A percentile compares a stretch with the other conserved stretches of the same genome.
These are phyloP conservation scores for Ypsolopha scabrella DNA, from an alignment of 2,888 invertebrate genomes.

Conservation along the genomic window DNA sequence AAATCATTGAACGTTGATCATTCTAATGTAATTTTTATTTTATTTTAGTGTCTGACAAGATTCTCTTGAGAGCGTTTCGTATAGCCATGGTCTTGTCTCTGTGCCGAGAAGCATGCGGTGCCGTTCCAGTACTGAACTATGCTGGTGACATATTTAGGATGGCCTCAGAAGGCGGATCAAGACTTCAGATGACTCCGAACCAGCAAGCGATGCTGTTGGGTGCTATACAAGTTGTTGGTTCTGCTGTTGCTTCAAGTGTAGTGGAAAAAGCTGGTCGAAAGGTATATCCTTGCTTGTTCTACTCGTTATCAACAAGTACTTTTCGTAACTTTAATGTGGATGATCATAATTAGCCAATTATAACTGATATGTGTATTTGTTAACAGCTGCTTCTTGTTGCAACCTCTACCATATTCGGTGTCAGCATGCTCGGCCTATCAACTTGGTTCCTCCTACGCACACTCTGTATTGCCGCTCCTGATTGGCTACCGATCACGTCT, in stretches of 20 bases:
- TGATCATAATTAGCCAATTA: neutral
- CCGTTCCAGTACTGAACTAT: slow-evolving; percentile 48
- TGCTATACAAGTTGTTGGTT: slow-evolving; percentile 45
- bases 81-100: slow-evolving; percentile 36
- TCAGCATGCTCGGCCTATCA: slow-evolving; percentile 47
- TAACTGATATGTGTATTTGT: neutral
- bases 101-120: slow-evolving; percentile 48
- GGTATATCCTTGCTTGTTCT: slow-evolving; percentile 22
- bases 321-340: too few relatives aligned
- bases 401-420: slow-evolving; percentile 41
- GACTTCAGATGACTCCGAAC: slow-evolving; percentile 38
- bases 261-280: slow-evolving; percentile 52
- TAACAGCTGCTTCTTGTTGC: slow-evolving; percentile 39
- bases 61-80: slow-evolving; percentile 41
- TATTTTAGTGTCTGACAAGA: slow-evolving; percentile 40
- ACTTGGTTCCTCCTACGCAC: slow-evolving; percentile 47
- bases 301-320: too few relatives aligned
- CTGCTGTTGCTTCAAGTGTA: slow-evolving; percentile 36
- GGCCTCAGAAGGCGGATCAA: slow-evolving; percentile 28
- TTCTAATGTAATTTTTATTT: neutral
- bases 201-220: slow-evolving; percentile 59
- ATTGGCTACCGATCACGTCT: slow-evolving; percentile 60
- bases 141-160: slow-evolving; percentile 50
- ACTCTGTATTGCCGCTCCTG: slow-evolving; percentile 27
- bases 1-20: neutral